Conservation (phyloP, 1,140 invertebrate genomes). For the Belonocnema kinseyi region DNA sequence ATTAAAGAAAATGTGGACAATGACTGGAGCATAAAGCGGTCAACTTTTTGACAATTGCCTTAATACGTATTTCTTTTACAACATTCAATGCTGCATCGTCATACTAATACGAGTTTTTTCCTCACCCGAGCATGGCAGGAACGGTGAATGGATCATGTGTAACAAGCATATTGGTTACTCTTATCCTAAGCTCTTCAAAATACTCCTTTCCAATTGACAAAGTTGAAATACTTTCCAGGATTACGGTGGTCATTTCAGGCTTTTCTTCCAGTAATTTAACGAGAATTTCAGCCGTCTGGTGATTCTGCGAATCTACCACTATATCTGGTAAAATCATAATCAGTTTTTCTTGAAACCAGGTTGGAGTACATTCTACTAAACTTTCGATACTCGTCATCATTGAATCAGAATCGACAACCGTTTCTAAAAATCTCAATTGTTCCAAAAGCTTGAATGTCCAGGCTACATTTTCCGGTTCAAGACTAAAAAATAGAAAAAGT, state of each 20-base stretch:
- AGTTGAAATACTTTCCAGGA: slow-evolving; percentile 66
- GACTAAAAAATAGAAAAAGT: slow-evolving; percentile 54
- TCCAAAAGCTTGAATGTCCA: slow-evolving; percentile 64
- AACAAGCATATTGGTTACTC: slow-evolving; percentile 62
- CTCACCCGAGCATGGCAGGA: slow-evolving; percentile 65
- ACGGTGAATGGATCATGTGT: slow-evolving; percentile 52
- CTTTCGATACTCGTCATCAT: slow-evolving; percentile 62
- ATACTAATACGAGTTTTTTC: not conserved
- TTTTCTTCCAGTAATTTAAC: slow-evolving; percentile 63
- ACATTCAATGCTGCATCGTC: too few relatives aligned
- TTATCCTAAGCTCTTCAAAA: slow-evolving; percentile 61
- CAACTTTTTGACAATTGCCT: too few relatives aligned
- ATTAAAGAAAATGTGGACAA: too few relatives aligned
- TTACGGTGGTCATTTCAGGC: slow-evolving; percentile 58
- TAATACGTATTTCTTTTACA: too few relatives aligned
- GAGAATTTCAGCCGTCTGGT: slow-evolving; percentile 63
- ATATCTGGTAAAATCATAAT: slow-evolving; percentile 69
- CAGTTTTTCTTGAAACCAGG: slow-evolving; percentile 69
- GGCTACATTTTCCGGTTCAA: slow-evolving; percentile 55
- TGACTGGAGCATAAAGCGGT: too few relatives aligned
- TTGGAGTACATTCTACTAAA: slow-evolving; percentile 65
- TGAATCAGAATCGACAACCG: slow-evolving; percentile 55
- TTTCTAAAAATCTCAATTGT: slow-evolving; percentile 70
- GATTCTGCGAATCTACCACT: slow-evolving; percentile 66
- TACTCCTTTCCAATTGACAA: slow-evolving; percentile 66